These are phyloP conservation scores for Meganola albula DNA, from an alignment of 2,888 invertebrate species.

Conservation along the genomic window DNA sequence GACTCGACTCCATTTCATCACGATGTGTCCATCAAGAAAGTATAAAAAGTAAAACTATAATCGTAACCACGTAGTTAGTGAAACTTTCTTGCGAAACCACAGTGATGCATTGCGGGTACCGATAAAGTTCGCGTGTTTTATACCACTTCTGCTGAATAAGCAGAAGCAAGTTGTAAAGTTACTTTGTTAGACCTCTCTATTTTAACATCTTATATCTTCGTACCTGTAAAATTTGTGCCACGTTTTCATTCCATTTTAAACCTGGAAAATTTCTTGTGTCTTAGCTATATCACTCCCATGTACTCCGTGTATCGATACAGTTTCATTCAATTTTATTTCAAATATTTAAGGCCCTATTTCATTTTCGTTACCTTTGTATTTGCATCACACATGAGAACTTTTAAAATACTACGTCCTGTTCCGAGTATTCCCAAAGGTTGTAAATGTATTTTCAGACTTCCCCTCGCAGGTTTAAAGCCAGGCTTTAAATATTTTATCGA, in stretches of 20 bases:
- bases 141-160: conserved; percentile 13
- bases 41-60: too few relatives aligned
- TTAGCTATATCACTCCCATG: too few relatives aligned
- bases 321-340: too few relatives aligned
- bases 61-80: too few relatives aligned
- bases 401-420: conserved; percentile 42
- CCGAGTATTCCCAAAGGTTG: conserved; percentile 52
- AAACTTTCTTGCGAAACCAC: conserved; percentile 23
- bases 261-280: too few relatives aligned
- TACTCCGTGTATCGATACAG: too few relatives aligned
- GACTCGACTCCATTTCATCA: conserved; percentile 15
- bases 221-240: too few relatives aligned
- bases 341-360: too few relatives aligned
- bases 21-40: too few relatives aligned
- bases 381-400: conserved; percentile 30
- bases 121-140: conserved; percentile 45
- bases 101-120: conserved; percentile 61
- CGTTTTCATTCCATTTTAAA: too few relatives aligned
- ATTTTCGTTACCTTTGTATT: too few relatives aligned
- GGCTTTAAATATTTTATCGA: conserved; percentile 73
- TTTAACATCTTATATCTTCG: conserved; percentile 26
- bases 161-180: conserved; percentile 16
- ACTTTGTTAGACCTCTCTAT: conserved; percentile 34
- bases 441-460: conserved; percentile 55
- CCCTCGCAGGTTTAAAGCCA: conserved; percentile 55